These are phyloP conservation scores for Prunella strophiata DNA, from an alignment of 2,797 vertebrate genomes.

Conservation along the genomic window DNA sequence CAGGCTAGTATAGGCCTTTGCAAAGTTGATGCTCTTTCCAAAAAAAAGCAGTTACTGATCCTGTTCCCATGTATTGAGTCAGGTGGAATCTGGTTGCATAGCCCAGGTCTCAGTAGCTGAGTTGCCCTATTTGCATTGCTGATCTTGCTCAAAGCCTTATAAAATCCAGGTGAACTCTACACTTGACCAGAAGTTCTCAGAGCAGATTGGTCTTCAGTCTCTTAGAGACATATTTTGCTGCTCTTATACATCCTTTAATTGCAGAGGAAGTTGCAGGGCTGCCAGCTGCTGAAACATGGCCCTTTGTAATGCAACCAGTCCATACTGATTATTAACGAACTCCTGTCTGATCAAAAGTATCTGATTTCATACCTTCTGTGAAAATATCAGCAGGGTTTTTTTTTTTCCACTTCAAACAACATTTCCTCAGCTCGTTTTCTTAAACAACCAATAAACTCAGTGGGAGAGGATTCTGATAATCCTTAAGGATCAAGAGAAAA, in stretches of 20 bases:
- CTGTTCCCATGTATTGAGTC: neutral
- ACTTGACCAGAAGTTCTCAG: neutral
- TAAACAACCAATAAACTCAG: neutral
- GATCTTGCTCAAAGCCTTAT: neutral
- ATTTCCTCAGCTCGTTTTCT: slow-evolving; percentile 13
- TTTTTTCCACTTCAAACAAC: neutral
- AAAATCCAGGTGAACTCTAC: neutral
- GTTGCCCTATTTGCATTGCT: neutral
- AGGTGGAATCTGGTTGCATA: neutral
- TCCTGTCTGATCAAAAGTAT: neutral
- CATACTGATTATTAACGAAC: neutral
- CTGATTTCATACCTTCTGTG: neutral
- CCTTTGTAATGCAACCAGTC: neutral
- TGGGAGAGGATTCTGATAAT: slow-evolving; percentile 7
- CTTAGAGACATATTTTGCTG: neutral
- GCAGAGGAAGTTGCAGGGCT: neutral
- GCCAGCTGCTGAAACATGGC: neutral
- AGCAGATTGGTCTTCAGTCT: neutral
- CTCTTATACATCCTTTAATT: neutral
- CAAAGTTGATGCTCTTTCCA: neutral
- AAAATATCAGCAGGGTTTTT: neutral
- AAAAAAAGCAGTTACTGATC: neutral
- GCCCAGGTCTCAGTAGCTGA: neutral
- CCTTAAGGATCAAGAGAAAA: slow-evolving; percentile 25
- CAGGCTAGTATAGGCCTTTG: neutral